Evolutionary conservation across 2,797 vertebrate species (phyloP).

Genomic region (Macropodus opercularis): DNA sequence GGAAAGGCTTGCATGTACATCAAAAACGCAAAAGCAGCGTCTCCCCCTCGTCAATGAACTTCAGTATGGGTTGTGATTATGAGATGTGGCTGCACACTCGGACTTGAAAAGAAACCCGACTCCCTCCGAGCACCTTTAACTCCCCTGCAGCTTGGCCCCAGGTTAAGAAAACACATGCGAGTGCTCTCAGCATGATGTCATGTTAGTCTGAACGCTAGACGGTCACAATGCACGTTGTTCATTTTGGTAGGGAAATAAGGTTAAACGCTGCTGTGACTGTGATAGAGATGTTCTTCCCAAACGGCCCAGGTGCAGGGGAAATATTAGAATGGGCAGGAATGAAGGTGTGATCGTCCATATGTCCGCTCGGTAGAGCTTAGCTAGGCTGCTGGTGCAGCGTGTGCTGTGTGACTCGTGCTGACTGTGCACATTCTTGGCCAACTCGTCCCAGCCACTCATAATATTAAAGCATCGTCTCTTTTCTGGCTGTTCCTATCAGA

Average conservation of each 20-base stretch:
- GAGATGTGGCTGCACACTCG: neutral
- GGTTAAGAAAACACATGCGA: conserved; percentile 61
- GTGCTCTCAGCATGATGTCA: conserved; percentile 65
- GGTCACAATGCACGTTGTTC: conserved; percentile 39
- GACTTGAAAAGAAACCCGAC: conserved; percentile 22
- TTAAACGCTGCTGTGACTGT: conserved; percentile 22
- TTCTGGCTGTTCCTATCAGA: conserved; percentile 16
- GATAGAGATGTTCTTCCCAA: too few species aligned
- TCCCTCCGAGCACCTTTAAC: conserved; percentile 23
- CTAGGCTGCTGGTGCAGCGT: conserved; percentile 36
- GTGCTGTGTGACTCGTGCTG: conserved; percentile 60
- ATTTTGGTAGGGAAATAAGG: conserved; percentile 43
- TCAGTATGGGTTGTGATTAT: conserved; percentile 10
- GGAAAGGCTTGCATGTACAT: conserved; percentile 56
- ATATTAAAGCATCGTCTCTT: conserved; percentile 45
- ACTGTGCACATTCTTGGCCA: conserved; percentile 60
- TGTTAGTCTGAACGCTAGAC: conserved; percentile 40
- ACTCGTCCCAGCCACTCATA: conserved; percentile 36
- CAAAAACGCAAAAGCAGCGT: conserved; percentile 15
- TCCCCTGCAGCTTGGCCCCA: conserved; percentile 47
- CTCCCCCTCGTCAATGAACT: neutral
- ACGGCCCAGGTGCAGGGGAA: too few species aligned
- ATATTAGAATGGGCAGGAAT: neutral
- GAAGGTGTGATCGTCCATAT: conserved; percentile 7
- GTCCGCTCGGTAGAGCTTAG: conserved; percentile 1